Evolutionary conservation across 2,797 vertebrate species (phyloP).

Genomic region (Poecilia picta): DNA sequence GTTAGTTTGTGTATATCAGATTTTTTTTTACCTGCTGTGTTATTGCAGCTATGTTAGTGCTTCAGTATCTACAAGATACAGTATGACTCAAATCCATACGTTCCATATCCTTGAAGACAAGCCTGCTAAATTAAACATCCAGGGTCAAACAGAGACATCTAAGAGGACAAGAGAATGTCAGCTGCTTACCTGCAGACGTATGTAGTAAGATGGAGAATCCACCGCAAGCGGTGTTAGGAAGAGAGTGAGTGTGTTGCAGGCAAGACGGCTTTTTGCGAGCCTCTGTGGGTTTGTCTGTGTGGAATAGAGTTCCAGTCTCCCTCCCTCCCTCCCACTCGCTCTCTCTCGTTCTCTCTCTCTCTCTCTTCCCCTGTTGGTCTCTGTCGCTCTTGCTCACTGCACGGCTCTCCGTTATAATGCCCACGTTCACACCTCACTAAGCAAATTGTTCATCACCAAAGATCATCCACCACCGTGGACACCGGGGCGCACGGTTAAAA

Average conservation of each 20-base stretch:
- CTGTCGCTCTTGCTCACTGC: conserved; percentile 64
- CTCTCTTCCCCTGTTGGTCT: conserved; percentile 23
- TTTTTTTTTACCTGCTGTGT: conserved; percentile 21
- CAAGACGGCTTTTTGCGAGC: conserved; percentile 55
- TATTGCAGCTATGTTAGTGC: conserved; percentile 34
- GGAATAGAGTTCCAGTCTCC: conserved; percentile 61
- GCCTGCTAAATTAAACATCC: conserved; percentile 38
- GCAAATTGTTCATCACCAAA: conserved; percentile 78
- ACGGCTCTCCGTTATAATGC: conserved; percentile 73
- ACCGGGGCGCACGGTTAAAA: conserved; percentile 31
- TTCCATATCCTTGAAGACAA: conserved; percentile 21
- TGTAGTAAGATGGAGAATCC: conserved; percentile 64
- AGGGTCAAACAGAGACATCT: conserved; percentile 15
- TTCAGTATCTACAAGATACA: conserved; percentile 30
- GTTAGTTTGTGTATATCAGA: conserved; percentile 16
- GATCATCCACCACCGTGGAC: conserved; percentile 48
- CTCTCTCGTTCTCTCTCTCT: conserved; percentile 20
- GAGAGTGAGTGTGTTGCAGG: conserved; percentile 60
- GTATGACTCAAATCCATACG: conserved; percentile 36
- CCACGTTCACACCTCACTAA: conserved; percentile 77
- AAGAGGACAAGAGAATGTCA: conserved; percentile 28
- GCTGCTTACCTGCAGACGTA: conserved; percentile 72
- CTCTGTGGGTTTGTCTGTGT: conserved; percentile 58
- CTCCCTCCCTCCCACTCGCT: conserved; percentile 28
- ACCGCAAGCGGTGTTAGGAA: conserved; percentile 54